Conservation (phyloP, 1,140 invertebrate genomes). For the Drosophila kepulauana region DNA sequence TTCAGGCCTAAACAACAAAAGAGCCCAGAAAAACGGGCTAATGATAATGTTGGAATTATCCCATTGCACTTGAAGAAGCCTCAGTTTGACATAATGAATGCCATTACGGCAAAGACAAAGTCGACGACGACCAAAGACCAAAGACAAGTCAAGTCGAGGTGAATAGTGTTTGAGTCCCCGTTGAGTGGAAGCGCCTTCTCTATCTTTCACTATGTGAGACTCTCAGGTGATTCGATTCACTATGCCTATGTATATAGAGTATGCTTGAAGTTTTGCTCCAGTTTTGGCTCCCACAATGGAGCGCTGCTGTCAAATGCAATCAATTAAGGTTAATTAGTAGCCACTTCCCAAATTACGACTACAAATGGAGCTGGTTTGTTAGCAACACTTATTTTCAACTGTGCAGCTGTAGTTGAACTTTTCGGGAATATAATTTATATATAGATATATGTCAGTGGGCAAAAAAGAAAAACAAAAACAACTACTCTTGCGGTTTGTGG, state of each 20-base stretch:
- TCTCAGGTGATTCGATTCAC: slow-evolving; percentile 7
- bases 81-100: slow-evolving; percentile 39
- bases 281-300: slow-evolving; percentile 69
- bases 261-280: slow-evolving; percentile 37
- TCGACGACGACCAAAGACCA: no score
- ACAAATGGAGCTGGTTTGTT: slow-evolving; percentile 36
- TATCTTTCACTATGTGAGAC: slow-evolving; percentile 1
- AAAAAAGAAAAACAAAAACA: slow-evolving; percentile 19
- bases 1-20: slow-evolving; percentile 5
- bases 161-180: no score
- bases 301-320: slow-evolving; percentile 73
- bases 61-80: slow-evolving; percentile 38
- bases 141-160: not conserved
- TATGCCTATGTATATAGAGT: no score
- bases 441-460: slow-evolving; percentile 61
- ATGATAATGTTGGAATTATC: slow-evolving; percentile 57
- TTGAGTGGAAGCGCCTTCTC: slow-evolving; percentile 3
- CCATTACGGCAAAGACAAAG: slow-evolving; percentile 21
- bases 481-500: slow-evolving; percentile 66
- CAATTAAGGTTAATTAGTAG: slow-evolving; percentile 80
- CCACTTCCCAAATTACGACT: slow-evolving; percentile 78
- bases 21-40: slow-evolving; percentile 31
- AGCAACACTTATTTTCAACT: not conserved
- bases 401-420: slow-evolving; percentile 3
- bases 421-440: not conserved